These are phyloP conservation scores for Ciconia maguari DNA, from an alignment of 2,113 vertebrate species.

Conservation along the genomic window DNA sequence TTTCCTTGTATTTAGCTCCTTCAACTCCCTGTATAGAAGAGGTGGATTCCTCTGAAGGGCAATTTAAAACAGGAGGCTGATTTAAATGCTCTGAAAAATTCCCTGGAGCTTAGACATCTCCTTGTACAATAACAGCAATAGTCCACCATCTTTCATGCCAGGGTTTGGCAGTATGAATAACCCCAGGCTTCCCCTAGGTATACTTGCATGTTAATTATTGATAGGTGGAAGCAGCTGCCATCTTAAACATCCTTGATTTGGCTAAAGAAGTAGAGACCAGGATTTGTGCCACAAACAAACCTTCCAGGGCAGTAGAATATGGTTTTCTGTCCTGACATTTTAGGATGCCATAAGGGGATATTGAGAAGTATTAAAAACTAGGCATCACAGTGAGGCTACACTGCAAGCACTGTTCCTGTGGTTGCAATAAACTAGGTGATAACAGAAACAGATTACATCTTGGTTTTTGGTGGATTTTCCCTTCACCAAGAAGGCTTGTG, in stretches of 20 bases:
- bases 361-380: not conserved
- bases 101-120: not conserved
- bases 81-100: not conserved
- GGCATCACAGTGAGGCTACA: not conserved
- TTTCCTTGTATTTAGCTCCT: not conserved
- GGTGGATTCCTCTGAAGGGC: not conserved
- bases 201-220: rapidly evolving
- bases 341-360: not conserved
- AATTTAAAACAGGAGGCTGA: not conserved
- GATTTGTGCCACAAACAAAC: not conserved
- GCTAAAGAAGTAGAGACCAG: not conserved
- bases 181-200: not conserved
- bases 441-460: not conserved
- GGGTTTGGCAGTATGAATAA: not conserved
- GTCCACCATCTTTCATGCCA: not conserved
- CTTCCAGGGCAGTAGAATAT: not conserved
- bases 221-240: not conserved
- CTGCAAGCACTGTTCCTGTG: not conserved
- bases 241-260: not conserved
- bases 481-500: not conserved
- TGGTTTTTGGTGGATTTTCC: not conserved
- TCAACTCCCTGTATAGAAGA: not conserved
- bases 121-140: not conserved
- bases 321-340: not conserved
- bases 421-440: not conserved